phyloP scores from a whole-genome alignment of 2,113 vertebrate species.

The Pimephales promelas region DNA sequence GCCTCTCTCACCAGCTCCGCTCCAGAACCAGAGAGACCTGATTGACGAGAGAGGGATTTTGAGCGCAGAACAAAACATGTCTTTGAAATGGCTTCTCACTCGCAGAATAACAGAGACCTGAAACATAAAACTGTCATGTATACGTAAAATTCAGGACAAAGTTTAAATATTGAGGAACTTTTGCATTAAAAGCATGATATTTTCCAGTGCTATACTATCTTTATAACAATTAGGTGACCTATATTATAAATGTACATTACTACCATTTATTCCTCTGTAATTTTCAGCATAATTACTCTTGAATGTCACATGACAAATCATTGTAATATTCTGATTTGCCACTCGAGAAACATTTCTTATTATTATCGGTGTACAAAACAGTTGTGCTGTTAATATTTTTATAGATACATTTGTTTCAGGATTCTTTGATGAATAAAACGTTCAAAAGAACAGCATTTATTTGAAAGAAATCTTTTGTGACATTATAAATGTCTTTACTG shows the following conservation, averaged over 20 bases:
- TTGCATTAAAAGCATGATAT: neutral
- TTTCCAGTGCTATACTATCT: neutral
- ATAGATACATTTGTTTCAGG: neutral
- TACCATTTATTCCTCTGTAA: neutral
- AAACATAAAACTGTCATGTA: slow-evolving; percentile 3
- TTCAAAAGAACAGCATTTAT: neutral
- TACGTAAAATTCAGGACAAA: neutral
- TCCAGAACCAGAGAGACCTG: slow-evolving; percentile 52
- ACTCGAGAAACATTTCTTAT: neutral
- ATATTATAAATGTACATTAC: neutral
- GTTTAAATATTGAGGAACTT: neutral
- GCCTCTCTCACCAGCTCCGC: slow-evolving; percentile 42
- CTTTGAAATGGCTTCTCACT: neutral
- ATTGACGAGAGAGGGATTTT: slow-evolving; percentile 36
- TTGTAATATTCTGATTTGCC: neutral
- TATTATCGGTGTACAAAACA: neutral
- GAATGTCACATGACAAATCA: neutral
- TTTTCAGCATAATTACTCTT: neutral
- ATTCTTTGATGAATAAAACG: neutral
- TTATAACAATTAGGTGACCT: neutral
- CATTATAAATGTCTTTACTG: neutral
- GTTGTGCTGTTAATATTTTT: neutral
- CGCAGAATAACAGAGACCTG: neutral
- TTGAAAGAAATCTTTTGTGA: neutral
- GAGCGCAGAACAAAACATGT: neutral